These are phyloP conservation scores for Channa argus DNA, from an alignment of 2,113 vertebrate genomes.

Conservation along the genomic window DNA sequence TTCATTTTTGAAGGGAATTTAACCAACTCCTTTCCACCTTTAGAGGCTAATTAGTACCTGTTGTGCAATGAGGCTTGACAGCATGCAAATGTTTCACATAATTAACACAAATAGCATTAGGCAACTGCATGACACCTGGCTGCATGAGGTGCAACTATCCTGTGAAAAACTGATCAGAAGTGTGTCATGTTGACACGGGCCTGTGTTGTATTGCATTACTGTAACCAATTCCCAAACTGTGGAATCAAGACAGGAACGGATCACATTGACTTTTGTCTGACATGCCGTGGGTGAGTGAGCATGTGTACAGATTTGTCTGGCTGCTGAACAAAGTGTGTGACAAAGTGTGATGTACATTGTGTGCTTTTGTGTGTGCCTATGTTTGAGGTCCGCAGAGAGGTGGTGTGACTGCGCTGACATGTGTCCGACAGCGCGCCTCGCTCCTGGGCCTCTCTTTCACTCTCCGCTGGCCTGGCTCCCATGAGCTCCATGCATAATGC, in stretches of 20 bases:
- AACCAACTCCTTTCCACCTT: slow-evolving; percentile 71
- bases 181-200: slow-evolving; percentile 36
- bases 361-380: slow-evolving; percentile 38
- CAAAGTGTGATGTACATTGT: slow-evolving; percentile 19
- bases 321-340: slow-evolving; percentile 61
- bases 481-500: slow-evolving; percentile 81
- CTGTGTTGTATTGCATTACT: slow-evolving; percentile 51
- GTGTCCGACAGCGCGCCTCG: slow-evolving; percentile 79
- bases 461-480: slow-evolving; percentile 78
- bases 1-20: slow-evolving; percentile 77
- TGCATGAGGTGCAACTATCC: slow-evolving; percentile 49
- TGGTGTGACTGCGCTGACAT: slow-evolving; percentile 77
- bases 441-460: slow-evolving; percentile 77
- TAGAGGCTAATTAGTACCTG: slow-evolving; percentile 79
- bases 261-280: slow-evolving; percentile 75
- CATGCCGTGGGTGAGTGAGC: slow-evolving; percentile 66
- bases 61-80: slow-evolving; percentile 81
- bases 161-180: slow-evolving; percentile 33
- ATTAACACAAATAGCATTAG: slow-evolving; percentile 84
- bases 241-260: slow-evolving; percentile 60
- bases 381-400: slow-evolving; percentile 67
- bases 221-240: slow-evolving; percentile 51
- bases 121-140: slow-evolving; percentile 77
- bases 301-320: slow-evolving; percentile 79
- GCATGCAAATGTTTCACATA: slow-evolving; percentile 81